Percentiles rank a stretch among this genome's conserved stretches.
These are phyloP conservation scores for Hypotaenidia okinawae DNA, from an alignment of 2,797 vertebrate species.

Conservation along the genomic window DNA sequence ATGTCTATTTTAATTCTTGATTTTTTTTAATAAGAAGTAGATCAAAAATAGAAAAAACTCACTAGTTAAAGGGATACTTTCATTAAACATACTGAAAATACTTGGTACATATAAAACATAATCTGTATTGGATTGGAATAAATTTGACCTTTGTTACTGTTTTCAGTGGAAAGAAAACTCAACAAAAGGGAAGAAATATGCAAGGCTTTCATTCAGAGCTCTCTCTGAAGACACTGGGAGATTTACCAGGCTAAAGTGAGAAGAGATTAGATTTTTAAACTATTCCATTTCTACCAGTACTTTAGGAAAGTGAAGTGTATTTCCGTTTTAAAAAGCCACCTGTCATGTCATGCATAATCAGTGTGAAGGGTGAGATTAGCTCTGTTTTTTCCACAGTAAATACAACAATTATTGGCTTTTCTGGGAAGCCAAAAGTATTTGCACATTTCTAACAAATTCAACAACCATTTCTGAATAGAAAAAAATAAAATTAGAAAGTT, in stretches of 20 bases:
- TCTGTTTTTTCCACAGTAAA: not conserved
- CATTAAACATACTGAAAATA: not conserved
- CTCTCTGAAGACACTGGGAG: not conserved
- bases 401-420: not conserved
- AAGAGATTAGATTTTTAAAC: slow-evolving; percentile 39
- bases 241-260: slow-evolving; percentile 18
- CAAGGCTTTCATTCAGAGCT: not conserved
- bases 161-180: not conserved
- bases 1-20: not conserved
- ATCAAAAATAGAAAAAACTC: not conserved
- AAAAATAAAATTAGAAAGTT: not conserved
- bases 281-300: slow-evolving; percentile 4
- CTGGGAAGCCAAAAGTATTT: not conserved
- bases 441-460: not conserved
- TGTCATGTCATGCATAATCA: slow-evolving; percentile 33
- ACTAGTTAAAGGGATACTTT: not conserved
- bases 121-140: not conserved
- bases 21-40: not conserved
- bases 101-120: not conserved
- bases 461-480: not conserved
- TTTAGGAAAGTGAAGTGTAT: slow-evolving; percentile 32
- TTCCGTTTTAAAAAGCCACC: slow-evolving; percentile 49
- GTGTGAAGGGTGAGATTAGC: slow-evolving; percentile 17
- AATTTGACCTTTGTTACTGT: not conserved
- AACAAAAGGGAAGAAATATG: not conserved